These are phyloP conservation scores for Anguilla rostrata DNA, from an alignment of 2,113 vertebrate genomes.

Conservation along the genomic window DNA sequence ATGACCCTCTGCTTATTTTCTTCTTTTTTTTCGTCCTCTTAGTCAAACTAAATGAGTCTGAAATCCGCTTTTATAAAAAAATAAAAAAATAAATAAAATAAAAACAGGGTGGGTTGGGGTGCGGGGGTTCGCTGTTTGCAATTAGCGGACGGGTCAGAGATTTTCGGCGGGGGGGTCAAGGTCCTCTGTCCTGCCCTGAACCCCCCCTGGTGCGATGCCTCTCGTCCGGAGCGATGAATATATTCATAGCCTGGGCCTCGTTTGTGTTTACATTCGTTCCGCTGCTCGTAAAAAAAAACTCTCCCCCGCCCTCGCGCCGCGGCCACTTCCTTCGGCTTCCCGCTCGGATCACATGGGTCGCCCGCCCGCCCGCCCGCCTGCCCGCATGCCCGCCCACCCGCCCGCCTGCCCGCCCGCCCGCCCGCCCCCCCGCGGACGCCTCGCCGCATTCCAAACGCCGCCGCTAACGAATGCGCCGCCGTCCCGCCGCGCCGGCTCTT, in stretches of 20 bases:
- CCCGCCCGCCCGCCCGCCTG: background rate
- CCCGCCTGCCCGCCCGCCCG: too few species aligned
- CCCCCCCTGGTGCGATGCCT: background rate
- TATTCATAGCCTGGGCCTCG: background rate
- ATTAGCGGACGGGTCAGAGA: constrained; percentile 73
- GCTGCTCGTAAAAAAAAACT: background rate
- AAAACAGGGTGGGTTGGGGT: constrained; percentile 66
- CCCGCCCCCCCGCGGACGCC: background rate
- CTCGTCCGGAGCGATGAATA: background rate
- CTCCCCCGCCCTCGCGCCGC: background rate
- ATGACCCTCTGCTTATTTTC: constrained; percentile 49
- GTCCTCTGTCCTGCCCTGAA: constrained; percentile 40
- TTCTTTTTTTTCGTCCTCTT: constrained; percentile 59
- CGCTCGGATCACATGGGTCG: background rate
- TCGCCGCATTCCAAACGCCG: background rate
- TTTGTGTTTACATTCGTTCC: background rate
- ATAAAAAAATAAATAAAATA: too few species aligned
- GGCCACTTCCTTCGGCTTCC: background rate
- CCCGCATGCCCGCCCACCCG: too few species aligned
- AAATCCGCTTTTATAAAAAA: constrained; percentile 58
- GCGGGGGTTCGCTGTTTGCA: constrained; percentile 77
- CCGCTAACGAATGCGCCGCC: background rate
- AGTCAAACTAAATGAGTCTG: constrained; percentile 65
- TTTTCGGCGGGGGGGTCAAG: constrained; percentile 75
- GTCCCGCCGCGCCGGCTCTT: background rate